A percentile compares a stretch with the other conserved stretches of the same genome.
These are phyloP conservation scores for Nothocercus julius DNA, from an alignment of 2,113 vertebrate species.

Conservation along the genomic window DNA sequence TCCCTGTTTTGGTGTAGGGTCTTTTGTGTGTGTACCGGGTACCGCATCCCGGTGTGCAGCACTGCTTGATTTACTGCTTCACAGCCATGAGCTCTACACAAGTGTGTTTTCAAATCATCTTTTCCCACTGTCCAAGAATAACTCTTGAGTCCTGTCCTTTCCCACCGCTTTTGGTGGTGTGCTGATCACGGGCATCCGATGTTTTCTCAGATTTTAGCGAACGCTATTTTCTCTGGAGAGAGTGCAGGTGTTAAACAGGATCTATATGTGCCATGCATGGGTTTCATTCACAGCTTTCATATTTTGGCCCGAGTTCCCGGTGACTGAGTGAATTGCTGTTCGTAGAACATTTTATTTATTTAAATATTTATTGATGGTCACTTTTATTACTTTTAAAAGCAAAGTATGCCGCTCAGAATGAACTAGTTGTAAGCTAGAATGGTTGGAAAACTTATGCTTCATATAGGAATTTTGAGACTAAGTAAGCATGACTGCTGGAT, in stretches of 20 bases:
- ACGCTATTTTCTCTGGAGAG: not conserved
- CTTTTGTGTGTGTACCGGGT: not conserved
- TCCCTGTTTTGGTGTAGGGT: not conserved
- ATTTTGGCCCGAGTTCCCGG: not conserved
- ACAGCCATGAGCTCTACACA: accelerated
- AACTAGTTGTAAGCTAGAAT: conserved; percentile 9
- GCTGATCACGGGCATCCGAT: not conserved
- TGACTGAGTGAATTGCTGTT: conserved; percentile 2
- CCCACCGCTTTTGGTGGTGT: not conserved
- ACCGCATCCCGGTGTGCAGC: not conserved
- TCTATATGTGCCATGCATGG: not conserved
- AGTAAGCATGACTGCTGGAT: not conserved
- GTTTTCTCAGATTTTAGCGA: not conserved
- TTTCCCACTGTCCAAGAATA: not conserved
- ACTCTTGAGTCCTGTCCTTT: not conserved
- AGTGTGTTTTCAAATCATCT: not conserved
- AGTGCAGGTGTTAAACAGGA: not conserved
- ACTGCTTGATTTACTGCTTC: not conserved
- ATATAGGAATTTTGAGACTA: conserved; percentile 36
- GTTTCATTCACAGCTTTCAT: not conserved
- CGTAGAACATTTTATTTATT: conserved; percentile 7
- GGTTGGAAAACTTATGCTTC: not conserved
- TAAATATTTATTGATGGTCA: not conserved
- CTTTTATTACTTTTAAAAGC: conserved; percentile 29
- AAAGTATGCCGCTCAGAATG: not conserved